A percentile compares a stretch with the other conserved stretches of the same genome.
These are phyloP conservation scores for Peromyscus melanophrys DNA, from an alignment of 2,797 vertebrate species.

Conservation along the genomic window DNA sequence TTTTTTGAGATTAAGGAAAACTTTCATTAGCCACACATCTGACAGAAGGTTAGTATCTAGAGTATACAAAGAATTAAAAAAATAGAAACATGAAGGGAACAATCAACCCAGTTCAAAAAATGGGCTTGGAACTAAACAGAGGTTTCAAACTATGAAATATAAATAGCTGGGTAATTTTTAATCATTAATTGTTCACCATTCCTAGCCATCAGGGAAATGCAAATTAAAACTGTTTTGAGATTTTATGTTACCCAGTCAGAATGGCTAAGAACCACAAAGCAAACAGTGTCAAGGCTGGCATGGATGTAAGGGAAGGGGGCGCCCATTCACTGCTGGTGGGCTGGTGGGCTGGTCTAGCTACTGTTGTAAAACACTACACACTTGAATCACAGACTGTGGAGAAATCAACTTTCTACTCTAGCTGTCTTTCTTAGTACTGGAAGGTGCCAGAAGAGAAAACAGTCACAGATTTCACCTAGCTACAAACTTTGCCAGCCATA, in stretches of 20 bases:
- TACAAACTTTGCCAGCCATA: background rate
- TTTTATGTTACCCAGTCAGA: background rate
- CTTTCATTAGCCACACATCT: background rate
- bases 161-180: background rate
- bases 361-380: background rate
- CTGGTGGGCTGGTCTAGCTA: too few species aligned
- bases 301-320: background rate
- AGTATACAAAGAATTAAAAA: background rate
- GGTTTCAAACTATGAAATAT: background rate
- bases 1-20: background rate
- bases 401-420: background rate
- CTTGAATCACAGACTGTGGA: background rate
- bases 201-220: background rate
- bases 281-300: background rate
- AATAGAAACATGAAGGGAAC: background rate
- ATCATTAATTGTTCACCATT: background rate
- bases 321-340: background rate
- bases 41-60: background rate
- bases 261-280: background rate
- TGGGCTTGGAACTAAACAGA: background rate
- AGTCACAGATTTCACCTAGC: too few species aligned
- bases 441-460: background rate
- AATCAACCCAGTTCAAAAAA: background rate
- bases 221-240: background rate
- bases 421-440: background rate